Evolutionary conservation across 2,113 vertebrate genomes (phyloP), one percentile per base, ranked within the genome.

Genomic region (Cathartes aura): DNA sequence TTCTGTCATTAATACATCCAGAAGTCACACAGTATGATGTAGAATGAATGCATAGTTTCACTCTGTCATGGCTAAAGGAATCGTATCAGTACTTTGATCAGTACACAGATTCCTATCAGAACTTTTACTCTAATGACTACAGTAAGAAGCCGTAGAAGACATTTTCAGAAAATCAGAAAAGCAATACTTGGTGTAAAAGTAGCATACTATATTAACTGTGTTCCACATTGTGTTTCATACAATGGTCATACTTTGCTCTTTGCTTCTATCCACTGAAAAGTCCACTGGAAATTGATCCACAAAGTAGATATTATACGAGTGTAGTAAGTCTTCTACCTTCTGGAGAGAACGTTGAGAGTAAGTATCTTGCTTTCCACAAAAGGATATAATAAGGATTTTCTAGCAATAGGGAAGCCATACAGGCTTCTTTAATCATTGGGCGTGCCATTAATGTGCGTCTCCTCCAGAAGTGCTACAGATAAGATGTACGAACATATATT

Each of bases 311-410:
- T 36, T 82, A 50, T 5, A 52, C 1, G 5, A 82, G 17, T 14
- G 4, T 29, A 34, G 2, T 27, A 89, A 38, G 34, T 42, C 27
- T 45, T 36, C 56, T 38, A 7, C 15, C 5, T 73, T 53, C 30
- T 34, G 30, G 36, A 56, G n/a, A 47, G 14, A 50, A 50, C 0
- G 9, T 11, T 23, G 38, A n/a, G 27, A 94, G 11, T 26, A 40
- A 66, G 4, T 8, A 9, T 8, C 11, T 22, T 62, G 58, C 30
- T 87, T 92, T 68, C 58, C 75, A 82, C 82, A 95, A 91, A 99
- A 99, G 99, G 99, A 99, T 99, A 99, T 99, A 99, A 97, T 99
- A 99, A 18, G 99, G 99, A 87, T 99, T 99, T 97, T 99, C 99
- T 94, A 99, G 98, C 71, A 99, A 98, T 7, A 99, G 95, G 10